phyloP scores from a whole-genome alignment of 2,888 invertebrate genomes.

The Belgica antarctica region DNA sequence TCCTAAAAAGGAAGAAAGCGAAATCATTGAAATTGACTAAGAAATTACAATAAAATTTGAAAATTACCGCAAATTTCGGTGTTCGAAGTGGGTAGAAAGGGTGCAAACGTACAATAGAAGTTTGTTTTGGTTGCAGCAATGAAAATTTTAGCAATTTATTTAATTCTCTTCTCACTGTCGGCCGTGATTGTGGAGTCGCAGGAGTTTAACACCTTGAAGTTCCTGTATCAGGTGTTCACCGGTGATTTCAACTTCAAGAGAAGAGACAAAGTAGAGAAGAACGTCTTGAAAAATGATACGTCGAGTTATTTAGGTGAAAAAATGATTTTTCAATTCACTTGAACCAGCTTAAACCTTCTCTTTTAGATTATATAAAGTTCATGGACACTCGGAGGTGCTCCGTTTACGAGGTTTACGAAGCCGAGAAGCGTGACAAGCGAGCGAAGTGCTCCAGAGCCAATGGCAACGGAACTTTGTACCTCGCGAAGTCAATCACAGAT shows the following conservation, averaged over 20 bases:
- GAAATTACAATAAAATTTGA: too few species aligned
- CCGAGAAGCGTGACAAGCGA: slow-evolving; percentile 22
- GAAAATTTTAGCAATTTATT: slow-evolving; percentile 16
- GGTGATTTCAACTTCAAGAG: slow-evolving; percentile 26
- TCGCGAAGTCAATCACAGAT: slow-evolving; percentile 46
- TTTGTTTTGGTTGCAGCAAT: slow-evolving; percentile 19
- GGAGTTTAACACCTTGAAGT: slow-evolving; percentile 26
- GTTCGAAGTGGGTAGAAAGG: too few species aligned
- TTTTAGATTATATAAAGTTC: slow-evolving; percentile 33
- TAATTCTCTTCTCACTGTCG: neutral
- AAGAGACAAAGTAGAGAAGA: slow-evolving; percentile 25
- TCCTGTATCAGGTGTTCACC: slow-evolving; percentile 29
- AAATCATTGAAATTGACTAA: slow-evolving; percentile 26
- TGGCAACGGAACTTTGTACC: slow-evolving; percentile 30
- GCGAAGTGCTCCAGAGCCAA: slow-evolving; percentile 30
- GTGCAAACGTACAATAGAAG: too few species aligned
- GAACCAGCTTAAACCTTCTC: neutral
- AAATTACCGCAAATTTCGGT: too few species aligned
- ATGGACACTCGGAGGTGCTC: neutral
- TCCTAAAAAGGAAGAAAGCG: neutral
- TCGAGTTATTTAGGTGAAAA: slow-evolving; percentile 25
- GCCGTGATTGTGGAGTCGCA: slow-evolving; percentile 8
- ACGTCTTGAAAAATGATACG: slow-evolving; percentile 12
- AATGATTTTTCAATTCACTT: too few species aligned
- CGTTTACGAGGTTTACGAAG: slow-evolving; percentile 13